Conservation (phyloP, 92 coral and sea anemone genomes). For the Siderastrea siderea region DNA sequence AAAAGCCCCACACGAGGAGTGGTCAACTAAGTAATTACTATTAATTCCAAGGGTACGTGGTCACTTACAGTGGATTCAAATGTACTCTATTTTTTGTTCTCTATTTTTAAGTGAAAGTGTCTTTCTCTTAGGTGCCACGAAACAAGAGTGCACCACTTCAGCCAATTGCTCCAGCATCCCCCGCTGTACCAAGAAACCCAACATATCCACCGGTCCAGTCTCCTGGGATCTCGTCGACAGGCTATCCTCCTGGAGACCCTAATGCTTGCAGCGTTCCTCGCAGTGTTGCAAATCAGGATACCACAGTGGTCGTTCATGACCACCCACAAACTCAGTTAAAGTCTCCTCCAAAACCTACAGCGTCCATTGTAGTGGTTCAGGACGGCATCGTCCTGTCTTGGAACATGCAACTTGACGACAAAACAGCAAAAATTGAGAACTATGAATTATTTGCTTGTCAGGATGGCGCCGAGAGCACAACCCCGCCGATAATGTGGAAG, state of each 20-base stretch:
- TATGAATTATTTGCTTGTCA: constrained; percentile 97
- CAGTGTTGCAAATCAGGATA: neutral
- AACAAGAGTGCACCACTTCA: constrained; percentile 1
- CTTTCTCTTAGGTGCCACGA: neutral
- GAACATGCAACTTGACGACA: constrained; percentile 88
- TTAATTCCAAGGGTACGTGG: no score
- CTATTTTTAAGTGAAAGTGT: neutral
- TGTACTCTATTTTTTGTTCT: no score
- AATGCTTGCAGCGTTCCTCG: neutral
- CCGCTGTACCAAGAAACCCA: neutral
- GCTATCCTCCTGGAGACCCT: neutral
- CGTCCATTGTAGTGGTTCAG: constrained; percentile 88
- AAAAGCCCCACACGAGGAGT: no score
- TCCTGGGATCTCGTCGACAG: constrained; percentile 33
- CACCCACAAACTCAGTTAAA: neutral
- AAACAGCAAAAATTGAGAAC: constrained; percentile 77
- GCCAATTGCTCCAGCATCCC: constrained; percentile 26
- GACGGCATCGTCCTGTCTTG: constrained; percentile 95
- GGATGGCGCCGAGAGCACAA: constrained; percentile 73
- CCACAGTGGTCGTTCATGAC: neutral
- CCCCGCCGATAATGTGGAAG: constrained; percentile 90
- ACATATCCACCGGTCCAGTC: constrained; percentile 30
- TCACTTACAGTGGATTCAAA: neutral
- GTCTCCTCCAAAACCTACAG: constrained; percentile 91
- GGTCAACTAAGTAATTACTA: no score